phyloP scores from a whole-genome alignment of 2,113 vertebrate species.

The Campylorhamphus procurvoides region DNA sequence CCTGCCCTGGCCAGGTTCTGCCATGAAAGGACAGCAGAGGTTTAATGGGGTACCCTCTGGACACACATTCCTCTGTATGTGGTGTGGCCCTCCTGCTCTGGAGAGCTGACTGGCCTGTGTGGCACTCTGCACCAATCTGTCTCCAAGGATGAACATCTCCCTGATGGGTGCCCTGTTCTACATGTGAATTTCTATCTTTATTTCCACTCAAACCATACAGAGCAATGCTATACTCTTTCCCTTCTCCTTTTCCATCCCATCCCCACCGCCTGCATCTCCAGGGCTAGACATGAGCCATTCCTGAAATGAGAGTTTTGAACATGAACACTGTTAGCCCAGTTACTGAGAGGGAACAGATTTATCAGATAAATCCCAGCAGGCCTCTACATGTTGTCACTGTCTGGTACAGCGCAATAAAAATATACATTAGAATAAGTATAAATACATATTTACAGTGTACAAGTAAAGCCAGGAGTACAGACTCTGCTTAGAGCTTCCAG shows the following conservation, averaged over 20 bases:
- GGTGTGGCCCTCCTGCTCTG: background rate
- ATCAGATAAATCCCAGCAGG: conserved; percentile 40
- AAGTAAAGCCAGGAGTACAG: conserved; percentile 35
- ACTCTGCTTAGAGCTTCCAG: conserved; percentile 2
- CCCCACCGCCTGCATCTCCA: background rate
- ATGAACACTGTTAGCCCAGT: background rate
- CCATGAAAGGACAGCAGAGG: background rate
- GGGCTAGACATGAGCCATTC: background rate
- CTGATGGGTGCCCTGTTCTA: background rate
- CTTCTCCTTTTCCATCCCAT: background rate
- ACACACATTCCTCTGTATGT: rapidly evolving
- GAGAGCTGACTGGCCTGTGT: background rate
- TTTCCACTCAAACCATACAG: background rate
- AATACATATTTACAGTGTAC: conserved; percentile 59
- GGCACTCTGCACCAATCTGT: background rate
- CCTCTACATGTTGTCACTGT: background rate
- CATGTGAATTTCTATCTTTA: background rate
- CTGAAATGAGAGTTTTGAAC: background rate
- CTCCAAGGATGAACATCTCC: background rate
- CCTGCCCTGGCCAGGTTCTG: background rate
- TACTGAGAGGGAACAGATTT: conserved; percentile 21
- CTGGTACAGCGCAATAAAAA: conserved; percentile 56
- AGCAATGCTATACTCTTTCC: background rate
- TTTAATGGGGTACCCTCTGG: background rate
- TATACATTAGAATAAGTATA: conserved; percentile 42